phyloP scores from a whole-genome alignment of 2,888 invertebrate species.

The Cosmia trapezina region DNA sequence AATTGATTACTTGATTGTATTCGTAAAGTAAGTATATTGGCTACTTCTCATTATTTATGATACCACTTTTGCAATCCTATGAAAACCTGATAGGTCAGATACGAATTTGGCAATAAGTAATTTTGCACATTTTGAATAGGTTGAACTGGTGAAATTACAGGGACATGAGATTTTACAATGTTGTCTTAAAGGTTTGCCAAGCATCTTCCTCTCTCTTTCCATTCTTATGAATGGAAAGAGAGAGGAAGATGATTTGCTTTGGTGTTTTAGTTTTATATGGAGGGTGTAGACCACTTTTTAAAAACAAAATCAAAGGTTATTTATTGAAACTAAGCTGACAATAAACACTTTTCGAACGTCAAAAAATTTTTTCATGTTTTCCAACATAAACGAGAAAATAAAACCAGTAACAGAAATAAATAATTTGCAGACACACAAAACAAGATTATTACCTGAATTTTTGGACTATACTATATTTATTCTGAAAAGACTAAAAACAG shows the following conservation, averaged over 20 bases:
- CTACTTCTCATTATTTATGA: constrained; percentile 33
- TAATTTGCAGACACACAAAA: background rate
- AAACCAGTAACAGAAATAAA: background rate
- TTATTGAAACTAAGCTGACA: too few relatives aligned
- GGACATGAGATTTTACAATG: constrained; percentile 24
- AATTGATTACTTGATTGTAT: constrained; percentile 41
- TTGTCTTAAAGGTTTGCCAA: constrained; percentile 14
- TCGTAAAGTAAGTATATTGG: constrained; percentile 31
- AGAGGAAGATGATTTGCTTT: too few relatives aligned
- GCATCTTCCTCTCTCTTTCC: background rate
- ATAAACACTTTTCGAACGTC: too few relatives aligned
- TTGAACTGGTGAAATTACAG: constrained; percentile 27
- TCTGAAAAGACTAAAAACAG: background rate
- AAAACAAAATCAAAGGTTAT: too few relatives aligned
- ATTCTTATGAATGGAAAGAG: too few relatives aligned
- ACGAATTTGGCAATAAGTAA: constrained; percentile 42
- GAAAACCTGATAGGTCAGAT: constrained; percentile 53
- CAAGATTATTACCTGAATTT: background rate
- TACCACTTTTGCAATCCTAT: constrained; percentile 26
- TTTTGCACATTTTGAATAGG: constrained; percentile 33
- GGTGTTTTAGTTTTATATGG: background rate
- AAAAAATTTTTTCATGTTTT: too few relatives aligned
- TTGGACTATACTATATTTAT: background rate
- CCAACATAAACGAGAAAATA: background rate
- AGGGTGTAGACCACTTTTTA: too few relatives aligned